Evolutionary conservation across 2,888 invertebrate genomes (phyloP).

Genomic region (Pachymerium ferrugineum): DNA sequence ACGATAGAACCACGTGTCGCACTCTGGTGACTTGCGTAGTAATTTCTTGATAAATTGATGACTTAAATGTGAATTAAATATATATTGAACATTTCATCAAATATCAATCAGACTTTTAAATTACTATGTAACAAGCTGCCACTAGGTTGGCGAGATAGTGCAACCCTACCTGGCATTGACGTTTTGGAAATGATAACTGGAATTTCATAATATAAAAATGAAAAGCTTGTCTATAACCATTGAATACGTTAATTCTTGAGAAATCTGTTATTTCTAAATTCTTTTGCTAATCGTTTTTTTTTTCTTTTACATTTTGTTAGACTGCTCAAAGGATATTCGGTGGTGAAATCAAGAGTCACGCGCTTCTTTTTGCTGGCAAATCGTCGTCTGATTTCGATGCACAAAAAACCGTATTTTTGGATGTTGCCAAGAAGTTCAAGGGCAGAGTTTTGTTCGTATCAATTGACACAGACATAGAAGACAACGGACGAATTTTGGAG

Average conservation of each 20-base stretch:
- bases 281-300: neutral
- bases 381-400: constrained; percentile 73
- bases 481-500: constrained; percentile 94
- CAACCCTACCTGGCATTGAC: too few species aligned
- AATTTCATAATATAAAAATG: too few species aligned
- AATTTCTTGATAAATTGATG: neutral
- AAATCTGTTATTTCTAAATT: too few species aligned
- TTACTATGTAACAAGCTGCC: too few species aligned
- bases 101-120: too few species aligned
- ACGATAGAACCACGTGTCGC: too few species aligned
- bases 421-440: constrained; percentile 81
- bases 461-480: constrained; percentile 90
- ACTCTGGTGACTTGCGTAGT: too few species aligned
- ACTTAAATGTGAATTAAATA: neutral
- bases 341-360: constrained; percentile 93
- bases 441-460: constrained; percentile 90
- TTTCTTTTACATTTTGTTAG: constrained; percentile 44
- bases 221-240: too few species aligned
- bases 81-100: neutral
- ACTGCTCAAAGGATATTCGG: constrained; percentile 98
- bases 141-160: too few species aligned
- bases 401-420: constrained; percentile 68
- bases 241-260: too few species aligned
- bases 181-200: too few species aligned
- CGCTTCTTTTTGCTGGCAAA: constrained; percentile 91